Conservation (phyloP, 2,113 vertebrate genomes). For the Anhinga anhinga region DNA sequence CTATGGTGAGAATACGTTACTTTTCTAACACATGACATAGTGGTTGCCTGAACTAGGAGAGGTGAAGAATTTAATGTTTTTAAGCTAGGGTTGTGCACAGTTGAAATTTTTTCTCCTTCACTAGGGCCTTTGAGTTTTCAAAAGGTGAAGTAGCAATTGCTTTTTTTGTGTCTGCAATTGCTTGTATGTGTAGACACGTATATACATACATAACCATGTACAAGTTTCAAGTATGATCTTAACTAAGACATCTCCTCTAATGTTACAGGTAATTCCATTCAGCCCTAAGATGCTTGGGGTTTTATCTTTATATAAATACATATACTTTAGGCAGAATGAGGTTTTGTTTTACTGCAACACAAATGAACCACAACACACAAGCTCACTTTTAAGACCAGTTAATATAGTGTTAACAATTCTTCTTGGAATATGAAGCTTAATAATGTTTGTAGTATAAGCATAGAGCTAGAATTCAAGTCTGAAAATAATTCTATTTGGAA, state of each 20-base stretch:
- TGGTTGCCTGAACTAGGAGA: neutral
- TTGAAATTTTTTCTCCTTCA: neutral
- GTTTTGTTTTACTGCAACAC: neutral
- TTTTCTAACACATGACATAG: neutral
- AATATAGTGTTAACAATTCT: neutral
- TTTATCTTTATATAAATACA: neutral
- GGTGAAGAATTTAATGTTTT: neutral
- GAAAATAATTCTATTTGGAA: neutral
- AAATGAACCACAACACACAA: neutral
- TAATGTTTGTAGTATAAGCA: neutral
- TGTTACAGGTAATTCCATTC: neutral
- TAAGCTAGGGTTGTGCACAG: neutral
- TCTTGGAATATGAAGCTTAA: neutral
- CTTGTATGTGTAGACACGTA: neutral
- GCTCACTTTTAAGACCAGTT: neutral
- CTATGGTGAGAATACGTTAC: neutral
- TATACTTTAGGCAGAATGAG: neutral
- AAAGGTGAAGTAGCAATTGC: neutral
- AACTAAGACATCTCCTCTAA: neutral
- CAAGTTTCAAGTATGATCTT: neutral
- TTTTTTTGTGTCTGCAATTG: neutral
- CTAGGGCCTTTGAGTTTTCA: neutral
- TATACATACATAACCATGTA: rapidly evolving
- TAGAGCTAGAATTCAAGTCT: neutral
- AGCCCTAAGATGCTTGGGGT: neutral